Evolutionary conservation across 2,797 vertebrate genomes (phyloP), one percentile per base, ranked within the genome.

Genomic region (Poecilia picta): DNA sequence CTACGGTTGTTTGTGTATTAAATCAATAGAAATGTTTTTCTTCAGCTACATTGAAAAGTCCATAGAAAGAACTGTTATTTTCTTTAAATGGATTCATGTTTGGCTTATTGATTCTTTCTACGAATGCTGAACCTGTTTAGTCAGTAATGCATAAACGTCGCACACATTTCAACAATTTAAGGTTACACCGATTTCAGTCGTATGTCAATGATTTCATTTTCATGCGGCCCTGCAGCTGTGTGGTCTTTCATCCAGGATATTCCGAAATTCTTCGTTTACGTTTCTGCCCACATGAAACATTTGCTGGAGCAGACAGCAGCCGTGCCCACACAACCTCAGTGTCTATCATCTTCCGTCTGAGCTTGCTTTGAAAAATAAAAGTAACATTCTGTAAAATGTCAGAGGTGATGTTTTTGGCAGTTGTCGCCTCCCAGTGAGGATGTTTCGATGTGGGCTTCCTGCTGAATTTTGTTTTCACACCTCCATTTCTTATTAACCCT

Each of bases 321-420:
- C 28, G n/a, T 74, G 81, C 91, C 89, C 91, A 92, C 89, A 89
- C 88, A 85, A 79, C 80, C 80, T 83, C 79, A 46, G 75, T 4
- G 59, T 80, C 62, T 74, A 76, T 85, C 39, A 39, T 80, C 75
- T 80, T 78, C 77, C 77, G 71, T 80, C 76, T 55, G 72, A 66
- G 36, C 76, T 89, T 71, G 43, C 70, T 85, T 53, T 80, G n/a
- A 80, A 79, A 89, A 86, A 76, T 78, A 77, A 83, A 89, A 85
- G 73, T 39, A 73, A 83, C 83, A 20, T 81, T 81, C 78, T 79
- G 68, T 66, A 78, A 90, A 91, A 90, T 89, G 91, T 88, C 91
- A 92, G 73, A 85, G 82, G 73, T 85, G 84, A 85, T 77, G 81
- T 85, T 84, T 79, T 84, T 78, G 70, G 55, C 81, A 83, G 80